These are phyloP conservation scores for Melanerpes formicivorus DNA, from an alignment of 2,113 vertebrate genomes.

Conservation along the genomic window DNA sequence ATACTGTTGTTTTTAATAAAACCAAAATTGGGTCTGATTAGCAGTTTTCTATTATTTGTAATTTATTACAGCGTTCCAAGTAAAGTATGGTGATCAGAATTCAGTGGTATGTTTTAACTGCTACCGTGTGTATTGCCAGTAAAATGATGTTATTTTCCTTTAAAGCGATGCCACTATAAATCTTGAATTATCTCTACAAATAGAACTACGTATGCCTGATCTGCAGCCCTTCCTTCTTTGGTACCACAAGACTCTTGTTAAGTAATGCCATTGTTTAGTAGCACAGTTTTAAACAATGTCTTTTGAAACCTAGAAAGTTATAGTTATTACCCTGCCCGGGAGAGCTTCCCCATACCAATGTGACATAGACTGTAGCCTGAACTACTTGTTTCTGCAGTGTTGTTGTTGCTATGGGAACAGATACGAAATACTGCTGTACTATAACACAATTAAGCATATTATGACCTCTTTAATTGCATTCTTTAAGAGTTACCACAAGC, in stretches of 20 bases:
- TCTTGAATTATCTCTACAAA: neutral
- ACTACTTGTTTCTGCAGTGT: constrained; percentile 54
- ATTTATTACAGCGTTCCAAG: neutral
- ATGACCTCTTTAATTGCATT: constrained; percentile 27
- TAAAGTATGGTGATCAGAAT: neutral
- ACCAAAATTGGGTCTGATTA: neutral
- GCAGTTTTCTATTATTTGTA: neutral
- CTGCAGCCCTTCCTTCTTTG: neutral
- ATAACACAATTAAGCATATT: neutral
- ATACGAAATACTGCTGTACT: constrained; percentile 19
- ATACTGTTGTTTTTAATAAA: neutral
- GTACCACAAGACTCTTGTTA: neutral
- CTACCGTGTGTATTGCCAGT: neutral
- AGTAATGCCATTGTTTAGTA: constrained; percentile 27
- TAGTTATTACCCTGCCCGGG: neutral
- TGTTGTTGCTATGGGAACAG: constrained; percentile 64
- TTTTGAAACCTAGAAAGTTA: constrained; percentile 40
- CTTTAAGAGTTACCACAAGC: neutral
- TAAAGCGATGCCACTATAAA: neutral
- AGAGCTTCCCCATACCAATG: constrained; percentile 25
- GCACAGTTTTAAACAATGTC: constrained; percentile 38
- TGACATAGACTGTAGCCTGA: constrained; percentile 24
- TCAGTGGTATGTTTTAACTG: neutral
- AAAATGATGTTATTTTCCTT: neutral
- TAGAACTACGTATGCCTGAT: neutral